phyloP scores from a whole-genome alignment of 2,888 invertebrate genomes.

The Heliconius ismenius region DNA sequence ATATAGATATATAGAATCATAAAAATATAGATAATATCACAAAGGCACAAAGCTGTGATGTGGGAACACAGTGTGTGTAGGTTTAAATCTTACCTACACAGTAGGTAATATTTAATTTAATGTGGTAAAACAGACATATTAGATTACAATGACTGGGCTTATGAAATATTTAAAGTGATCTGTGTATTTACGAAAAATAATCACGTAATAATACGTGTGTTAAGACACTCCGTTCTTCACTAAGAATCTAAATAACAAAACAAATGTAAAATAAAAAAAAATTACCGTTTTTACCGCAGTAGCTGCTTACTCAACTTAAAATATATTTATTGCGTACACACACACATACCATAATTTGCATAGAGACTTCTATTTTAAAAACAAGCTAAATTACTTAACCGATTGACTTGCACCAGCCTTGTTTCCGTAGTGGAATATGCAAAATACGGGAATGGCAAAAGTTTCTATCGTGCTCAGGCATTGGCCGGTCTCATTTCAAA shows the following conservation, averaged over 20 bases:
- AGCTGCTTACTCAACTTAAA: background rate
- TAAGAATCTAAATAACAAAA: too few relatives aligned
- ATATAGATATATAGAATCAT: too few relatives aligned
- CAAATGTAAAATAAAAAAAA: background rate
- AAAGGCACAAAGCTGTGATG: background rate
- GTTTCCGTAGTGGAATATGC: slow-evolving; percentile 46
- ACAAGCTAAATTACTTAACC: slow-evolving; percentile 40
- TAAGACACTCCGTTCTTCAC: too few relatives aligned
- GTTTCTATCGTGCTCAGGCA: slow-evolving; percentile 67
- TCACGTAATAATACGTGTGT: too few relatives aligned
- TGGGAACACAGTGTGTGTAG: background rate
- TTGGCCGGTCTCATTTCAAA: slow-evolving; percentile 67
- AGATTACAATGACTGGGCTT: too few relatives aligned
- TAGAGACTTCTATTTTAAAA: slow-evolving; percentile 8
- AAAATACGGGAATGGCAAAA: slow-evolving; percentile 64
- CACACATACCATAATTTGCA: background rate
- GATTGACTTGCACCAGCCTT: slow-evolving; percentile 40
- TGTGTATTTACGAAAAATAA: too few relatives aligned
- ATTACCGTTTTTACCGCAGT: background rate
- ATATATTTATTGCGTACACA: background rate
- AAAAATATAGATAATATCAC: background rate
- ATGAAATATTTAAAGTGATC: too few relatives aligned
- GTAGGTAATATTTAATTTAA: background rate
- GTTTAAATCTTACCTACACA: background rate
- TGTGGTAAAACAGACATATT: background rate